Evolutionary conservation across 2,888 invertebrate genomes (phyloP).

Genomic region (Ophioninae sp.): DNA sequence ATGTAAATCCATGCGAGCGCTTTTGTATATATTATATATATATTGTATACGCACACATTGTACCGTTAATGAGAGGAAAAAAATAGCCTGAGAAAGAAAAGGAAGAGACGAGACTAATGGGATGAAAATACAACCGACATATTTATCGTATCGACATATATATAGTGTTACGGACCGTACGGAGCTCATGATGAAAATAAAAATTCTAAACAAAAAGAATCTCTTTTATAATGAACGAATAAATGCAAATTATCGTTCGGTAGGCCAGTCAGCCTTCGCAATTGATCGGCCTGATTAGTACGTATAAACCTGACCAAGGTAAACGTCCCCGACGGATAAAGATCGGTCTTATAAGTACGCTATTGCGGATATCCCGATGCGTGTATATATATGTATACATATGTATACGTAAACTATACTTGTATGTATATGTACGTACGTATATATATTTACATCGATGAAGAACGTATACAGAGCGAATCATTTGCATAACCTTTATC

Average conservation of each 20-base stretch:
- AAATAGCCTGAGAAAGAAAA: conserved; percentile 32
- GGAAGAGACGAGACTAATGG: conserved; percentile 12
- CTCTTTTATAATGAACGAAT: conserved; percentile 77
- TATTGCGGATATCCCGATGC: not conserved
- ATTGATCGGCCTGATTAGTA: conserved; percentile 15
- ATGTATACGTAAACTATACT: too few relatives aligned
- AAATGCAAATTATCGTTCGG: conserved; percentile 77
- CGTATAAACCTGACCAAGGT: conserved; percentile 19
- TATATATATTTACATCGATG: not conserved
- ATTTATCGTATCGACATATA: conserved; percentile 56
- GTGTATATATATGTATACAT: not conserved
- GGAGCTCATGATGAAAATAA: conserved; percentile 69
- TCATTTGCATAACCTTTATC: conserved; percentile 12
- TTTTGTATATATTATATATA: conserved; percentile 79
- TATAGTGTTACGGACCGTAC: conserved; percentile 74
- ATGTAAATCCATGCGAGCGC: conserved; percentile 74
- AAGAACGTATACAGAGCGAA: not conserved
- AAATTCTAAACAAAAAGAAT: conserved; percentile 14
- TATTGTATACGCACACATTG: conserved; percentile 79
- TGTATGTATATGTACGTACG: too few relatives aligned
- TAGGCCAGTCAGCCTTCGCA: conserved; percentile 58
- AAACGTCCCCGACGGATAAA: not conserved
- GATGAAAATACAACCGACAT: conserved; percentile 67
- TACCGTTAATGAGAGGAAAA: conserved; percentile 67
- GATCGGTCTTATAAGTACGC: not conserved